Base-by-base conservation (phyloP, 2,888 invertebrate genomes). In the Hypselothyrea guttata region DNA sequence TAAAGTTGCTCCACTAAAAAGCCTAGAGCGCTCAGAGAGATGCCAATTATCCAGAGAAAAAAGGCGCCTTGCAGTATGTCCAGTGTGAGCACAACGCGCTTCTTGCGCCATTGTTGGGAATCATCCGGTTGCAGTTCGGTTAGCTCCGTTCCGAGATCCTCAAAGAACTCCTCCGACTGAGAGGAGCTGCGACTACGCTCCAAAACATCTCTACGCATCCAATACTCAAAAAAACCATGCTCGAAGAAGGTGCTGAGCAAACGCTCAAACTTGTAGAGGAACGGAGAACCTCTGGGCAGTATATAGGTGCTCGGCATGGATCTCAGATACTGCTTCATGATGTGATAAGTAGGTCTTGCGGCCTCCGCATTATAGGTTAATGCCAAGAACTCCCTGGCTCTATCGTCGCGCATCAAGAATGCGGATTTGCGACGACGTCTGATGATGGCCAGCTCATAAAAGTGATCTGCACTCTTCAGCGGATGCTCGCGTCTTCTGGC, bases 11-110 rank as follows among this genome's bases (percentile, higher is more conserved):
- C 86, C 0, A 62, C 27, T 4, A 34, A 7, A 65, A 87, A 87
- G 2, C 63, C 79, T 7, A 76, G 2, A 2, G 67, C 16, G 42
- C 86, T 87, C 0, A 77, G 2, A 4, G 61, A 11, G 16, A 86
- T 78, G 0, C 89, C 89, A 44, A 84, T 71, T 1, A 78, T 9
- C 88, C 87, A 89, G 1, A 89, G 57, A 70, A 85, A 89, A 33
- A 89, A 89, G 2, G 87, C 86, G 3, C 89, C 88, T 40, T 89
- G 88, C 7, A 89, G 42, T 8, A 87, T 83, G 5, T 87, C 77
- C 67, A 89, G 42, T 28, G 74, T 86, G 4, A 89, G 56, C 0
- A 84, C 86, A 0, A 87, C 86, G 5, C 68, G 71, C 30, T 78
- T 78, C 3, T 71, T 57, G 7, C 34, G 53, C 3, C 67, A 37